Conservation (phyloP, 1,140 invertebrate species). For the Bombus superbus region DNA sequence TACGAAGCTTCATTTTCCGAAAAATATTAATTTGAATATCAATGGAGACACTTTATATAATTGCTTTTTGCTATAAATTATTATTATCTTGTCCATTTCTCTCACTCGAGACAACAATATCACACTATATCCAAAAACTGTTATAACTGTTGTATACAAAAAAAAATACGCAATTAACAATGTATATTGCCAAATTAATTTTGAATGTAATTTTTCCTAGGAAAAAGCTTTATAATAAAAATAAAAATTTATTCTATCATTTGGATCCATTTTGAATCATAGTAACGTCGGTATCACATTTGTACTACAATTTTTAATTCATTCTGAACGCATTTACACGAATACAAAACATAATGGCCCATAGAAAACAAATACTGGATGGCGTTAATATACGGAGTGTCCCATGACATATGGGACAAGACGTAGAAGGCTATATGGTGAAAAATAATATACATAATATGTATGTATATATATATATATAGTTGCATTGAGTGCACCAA, state of each 20-base stretch:
- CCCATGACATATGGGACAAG: conserved; percentile 31
- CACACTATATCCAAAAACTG: background rate
- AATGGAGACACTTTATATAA: background rate
- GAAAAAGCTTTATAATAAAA: background rate
- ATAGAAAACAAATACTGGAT: conserved; percentile 5
- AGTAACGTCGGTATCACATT: background rate
- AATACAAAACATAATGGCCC: conserved; percentile 33
- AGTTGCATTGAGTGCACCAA: conserved; percentile 65
- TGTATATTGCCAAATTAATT: background rate
- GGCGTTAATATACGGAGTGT: background rate
- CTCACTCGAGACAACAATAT: background rate
- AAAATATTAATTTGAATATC: background rate
- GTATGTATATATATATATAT: conserved; percentile 54
- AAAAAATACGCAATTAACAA: too few species aligned
- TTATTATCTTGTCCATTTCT: background rate
- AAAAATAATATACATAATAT: conserved; percentile 12
- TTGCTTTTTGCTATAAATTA: background rate
- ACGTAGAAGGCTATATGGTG: conserved; percentile 40
- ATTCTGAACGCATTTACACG: conserved; percentile 22
- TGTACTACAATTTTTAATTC: background rate
- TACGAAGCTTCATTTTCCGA: background rate
- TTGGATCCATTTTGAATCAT: background rate
- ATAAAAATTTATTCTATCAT: background rate
- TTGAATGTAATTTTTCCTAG: background rate
- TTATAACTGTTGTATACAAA: background rate